Base-by-base conservation (phyloP, 2,797 vertebrate species). In the Pipistrellus pipistrellus region DNA sequence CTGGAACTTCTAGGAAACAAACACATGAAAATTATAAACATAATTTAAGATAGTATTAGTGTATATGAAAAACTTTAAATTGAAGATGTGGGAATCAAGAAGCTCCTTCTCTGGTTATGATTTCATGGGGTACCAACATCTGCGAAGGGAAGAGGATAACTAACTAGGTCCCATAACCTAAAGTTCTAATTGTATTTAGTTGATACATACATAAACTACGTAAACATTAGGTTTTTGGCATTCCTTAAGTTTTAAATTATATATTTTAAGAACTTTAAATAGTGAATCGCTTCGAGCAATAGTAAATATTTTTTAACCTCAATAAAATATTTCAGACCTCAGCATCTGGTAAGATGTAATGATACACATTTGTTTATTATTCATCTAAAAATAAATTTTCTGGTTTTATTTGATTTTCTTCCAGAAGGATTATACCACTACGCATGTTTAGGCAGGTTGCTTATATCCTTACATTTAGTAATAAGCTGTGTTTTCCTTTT, bases 231-330 rank as follows among this genome's bases (percentile, higher is more conserved):
- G 10, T 18, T 75, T 95, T 80, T 55, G 23, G 15, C 25, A 80
- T 75, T 90, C n/a, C 23, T 80, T 90, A 84, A 85, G 7, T 71
- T 73, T 93, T 62, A 85, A 73, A 91, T 87, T 44, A 25, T 35
- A 41, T 80, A 48, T 85, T 73, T 72, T 95, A 69, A 75, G 83
- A 80, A 93, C 25, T 66, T 66, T 73, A 84, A 92, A 62, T 80
- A 93, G 20, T 90, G 13, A 80, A 83, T 77, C n/a, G 11, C 17
- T 92, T 88, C 72, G 21, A 93, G 71, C 25, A 85, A 88, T 23
- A 75, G 46, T 84, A 93, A 88, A 87, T 91, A 86, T 73, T 91
- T 93, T 91, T 91, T 91, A 85, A 86, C 27, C 25, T 84, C 41
- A 92, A 71, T 17, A 76, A 76, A 95, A 57, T 91, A 86, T 77